Evolutionary conservation across 1,140 invertebrate species (phyloP).

Genomic region (Cyphomyrmex costatus): DNA sequence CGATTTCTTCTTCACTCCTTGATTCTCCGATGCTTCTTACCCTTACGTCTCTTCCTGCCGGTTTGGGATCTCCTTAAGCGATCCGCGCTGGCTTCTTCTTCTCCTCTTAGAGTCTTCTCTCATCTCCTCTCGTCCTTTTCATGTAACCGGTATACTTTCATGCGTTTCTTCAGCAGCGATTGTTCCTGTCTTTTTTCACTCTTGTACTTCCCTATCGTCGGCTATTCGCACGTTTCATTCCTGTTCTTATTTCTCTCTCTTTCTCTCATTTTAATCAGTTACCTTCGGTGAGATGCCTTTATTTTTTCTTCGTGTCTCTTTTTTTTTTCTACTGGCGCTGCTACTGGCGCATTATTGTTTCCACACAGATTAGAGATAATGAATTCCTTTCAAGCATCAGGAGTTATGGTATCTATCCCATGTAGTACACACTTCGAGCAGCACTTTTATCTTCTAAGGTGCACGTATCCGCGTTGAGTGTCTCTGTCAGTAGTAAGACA

Average conservation of each 20-base stretch:
- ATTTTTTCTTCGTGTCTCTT: background rate
- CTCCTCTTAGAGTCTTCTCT: background rate
- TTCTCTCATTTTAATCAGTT: constrained; percentile 38
- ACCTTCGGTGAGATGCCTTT: constrained; percentile 8
- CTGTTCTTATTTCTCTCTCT: constrained; percentile 19
- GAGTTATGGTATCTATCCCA: constrained; percentile 78
- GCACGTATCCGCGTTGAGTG: background rate
- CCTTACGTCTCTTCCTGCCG: constrained; percentile 4
- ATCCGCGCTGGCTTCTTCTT: constrained; percentile 2
- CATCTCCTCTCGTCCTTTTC: background rate
- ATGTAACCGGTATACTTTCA: constrained; percentile 28
- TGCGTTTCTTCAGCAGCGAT: background rate
- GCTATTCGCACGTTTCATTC: constrained; percentile 2
- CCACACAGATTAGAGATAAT: constrained; percentile 78
- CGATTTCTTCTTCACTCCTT: constrained; percentile 51
- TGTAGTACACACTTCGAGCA: constrained; percentile 58
- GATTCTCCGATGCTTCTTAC: constrained; percentile 45
- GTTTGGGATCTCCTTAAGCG: constrained; percentile 27
- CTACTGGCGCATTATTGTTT: constrained; percentile 74
- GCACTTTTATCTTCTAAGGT: constrained; percentile 68
- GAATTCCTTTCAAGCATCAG: constrained; percentile 69
- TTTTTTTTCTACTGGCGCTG: constrained; percentile 32
- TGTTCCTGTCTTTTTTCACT: background rate
- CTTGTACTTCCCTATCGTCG: background rate
- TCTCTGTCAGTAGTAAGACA: constrained; percentile 12